Evolutionary conservation across 2,888 invertebrate genomes (phyloP), one percentile per base, ranked within the genome.

Genomic region (Epistrophe grossulariae): DNA sequence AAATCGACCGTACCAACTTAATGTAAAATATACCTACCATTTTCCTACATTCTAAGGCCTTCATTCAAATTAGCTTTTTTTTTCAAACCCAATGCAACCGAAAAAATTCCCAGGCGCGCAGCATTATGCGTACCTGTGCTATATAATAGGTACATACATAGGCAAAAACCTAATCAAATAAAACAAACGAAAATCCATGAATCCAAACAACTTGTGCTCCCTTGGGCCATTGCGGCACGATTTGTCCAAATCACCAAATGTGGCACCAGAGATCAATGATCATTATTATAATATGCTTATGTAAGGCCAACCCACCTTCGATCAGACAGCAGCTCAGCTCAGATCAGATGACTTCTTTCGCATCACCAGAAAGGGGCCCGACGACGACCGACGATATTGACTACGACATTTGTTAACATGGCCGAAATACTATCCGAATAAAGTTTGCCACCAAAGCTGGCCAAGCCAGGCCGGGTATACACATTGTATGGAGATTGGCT

Each of bases 221-320:
- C 62, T 60, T 68, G 73, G 72, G 71, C 73, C 72, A 48, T 71
- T 72, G 64, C 79, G 64, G 79, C 79, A 83, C 83, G 83, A 87
- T 87, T 87, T 87, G 87, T 87, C 83, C 79, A 71, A 87, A 87
- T 87, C 87, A 83, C 87, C 71, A 79, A 87, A 83, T 87, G 79
- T 83, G 79, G 83, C 87, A 87, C 87, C 79, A 87, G 79, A 87
- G 87, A 87, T 79, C 87, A 87, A 87, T 83, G 87, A 87, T 87
- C 83, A 83, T 87, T 83, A 82, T 43, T 83, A 82, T 43, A 45
- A 71, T 64, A 60, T 74, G 52, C 70, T 70, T 70, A 70, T 70
- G 55, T 55, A 70, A 70, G 70, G 28, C 71, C 72, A 24, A 64
- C 57, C 68, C 55, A 50, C 62, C 50, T n/a, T 40, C 77, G 55